These are phyloP conservation scores for Marmota flaviventris DNA, from an alignment of 2,113 vertebrate genomes.

Conservation along the genomic window DNA sequence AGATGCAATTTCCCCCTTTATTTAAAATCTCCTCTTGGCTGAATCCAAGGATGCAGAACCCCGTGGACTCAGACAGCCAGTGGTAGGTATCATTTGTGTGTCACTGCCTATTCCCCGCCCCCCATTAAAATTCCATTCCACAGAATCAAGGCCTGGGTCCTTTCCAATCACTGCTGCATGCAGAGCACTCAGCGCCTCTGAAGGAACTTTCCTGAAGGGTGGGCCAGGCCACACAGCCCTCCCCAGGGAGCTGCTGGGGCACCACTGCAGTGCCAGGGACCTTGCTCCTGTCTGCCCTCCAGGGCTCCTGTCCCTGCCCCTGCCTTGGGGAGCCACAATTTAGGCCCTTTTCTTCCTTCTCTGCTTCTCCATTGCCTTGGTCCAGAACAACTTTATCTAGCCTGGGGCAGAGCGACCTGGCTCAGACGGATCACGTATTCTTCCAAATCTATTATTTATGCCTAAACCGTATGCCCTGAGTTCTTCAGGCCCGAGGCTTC, in stretches of 20 bases:
- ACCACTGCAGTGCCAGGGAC: accelerated
- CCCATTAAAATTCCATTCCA: not conserved
- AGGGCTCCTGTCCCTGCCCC: not conserved
- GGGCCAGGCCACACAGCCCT: accelerated
- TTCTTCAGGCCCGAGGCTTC: constrained; percentile 73
- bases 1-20: not conserved
- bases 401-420: constrained; percentile 77
- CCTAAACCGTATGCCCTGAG: constrained; percentile 62
- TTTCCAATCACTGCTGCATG: too few species aligned
- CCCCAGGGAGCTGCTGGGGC: too few species aligned
- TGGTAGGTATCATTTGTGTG: not conserved
- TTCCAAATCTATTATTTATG: constrained; percentile 85
- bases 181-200: accelerated
- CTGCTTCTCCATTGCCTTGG: not conserved
- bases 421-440: constrained; percentile 73
- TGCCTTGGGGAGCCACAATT: not conserved
- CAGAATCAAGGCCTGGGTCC: not conserved
- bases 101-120: not conserved
- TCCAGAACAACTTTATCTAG: constrained; percentile 70
- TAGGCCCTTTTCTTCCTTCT: constrained; percentile 26
- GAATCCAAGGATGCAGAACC: not conserved
- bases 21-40: not conserved
- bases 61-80: not conserved
- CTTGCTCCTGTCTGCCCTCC: not conserved
- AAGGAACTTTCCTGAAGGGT: not conserved